Evolutionary conservation across 2,888 invertebrate species (phyloP).

Genomic region (Ophraella communa): DNA sequence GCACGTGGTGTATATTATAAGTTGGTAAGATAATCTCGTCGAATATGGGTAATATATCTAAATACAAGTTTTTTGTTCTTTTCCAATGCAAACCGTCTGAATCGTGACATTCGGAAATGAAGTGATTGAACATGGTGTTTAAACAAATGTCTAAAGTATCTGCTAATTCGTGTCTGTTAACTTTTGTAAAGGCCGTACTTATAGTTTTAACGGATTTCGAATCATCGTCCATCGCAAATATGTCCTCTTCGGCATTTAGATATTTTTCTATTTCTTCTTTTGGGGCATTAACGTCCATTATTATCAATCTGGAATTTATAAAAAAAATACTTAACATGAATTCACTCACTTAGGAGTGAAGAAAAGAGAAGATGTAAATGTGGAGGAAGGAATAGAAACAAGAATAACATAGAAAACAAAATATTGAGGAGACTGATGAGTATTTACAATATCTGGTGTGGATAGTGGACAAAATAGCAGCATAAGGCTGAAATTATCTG

Average conservation of each 20-base stretch:
- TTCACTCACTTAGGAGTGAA: too few relatives aligned
- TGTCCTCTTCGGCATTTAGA: slow-evolving; percentile 47
- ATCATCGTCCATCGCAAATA: slow-evolving; percentile 68
- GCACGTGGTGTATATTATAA: slow-evolving; percentile 80
- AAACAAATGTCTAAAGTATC: slow-evolving; percentile 80
- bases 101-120: slow-evolving; percentile 67
- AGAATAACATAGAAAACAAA: too few relatives aligned
- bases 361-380: too few relatives aligned
- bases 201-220: slow-evolving; percentile 52
- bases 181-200: slow-evolving; percentile 51
- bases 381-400: too few relatives aligned
- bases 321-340: slow-evolving; percentile 9
- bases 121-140: slow-evolving; percentile 73
- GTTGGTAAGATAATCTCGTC: slow-evolving; percentile 83
- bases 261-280: slow-evolving; percentile 62
- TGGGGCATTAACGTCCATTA: slow-evolving; percentile 77
- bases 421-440: too few relatives aligned
- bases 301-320: slow-evolving; percentile 67
- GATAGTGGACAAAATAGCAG: too few relatives aligned
- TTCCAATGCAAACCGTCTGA: slow-evolving; percentile 63
- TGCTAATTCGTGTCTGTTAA: slow-evolving; percentile 56
- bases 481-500: too few relatives aligned
- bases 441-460: too few relatives aligned
- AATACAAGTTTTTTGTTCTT: slow-evolving; percentile 66
- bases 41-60: slow-evolving; percentile 72